Conservation (phyloP, 2,113 vertebrate genomes). For the Panthera uncia region DNA sequence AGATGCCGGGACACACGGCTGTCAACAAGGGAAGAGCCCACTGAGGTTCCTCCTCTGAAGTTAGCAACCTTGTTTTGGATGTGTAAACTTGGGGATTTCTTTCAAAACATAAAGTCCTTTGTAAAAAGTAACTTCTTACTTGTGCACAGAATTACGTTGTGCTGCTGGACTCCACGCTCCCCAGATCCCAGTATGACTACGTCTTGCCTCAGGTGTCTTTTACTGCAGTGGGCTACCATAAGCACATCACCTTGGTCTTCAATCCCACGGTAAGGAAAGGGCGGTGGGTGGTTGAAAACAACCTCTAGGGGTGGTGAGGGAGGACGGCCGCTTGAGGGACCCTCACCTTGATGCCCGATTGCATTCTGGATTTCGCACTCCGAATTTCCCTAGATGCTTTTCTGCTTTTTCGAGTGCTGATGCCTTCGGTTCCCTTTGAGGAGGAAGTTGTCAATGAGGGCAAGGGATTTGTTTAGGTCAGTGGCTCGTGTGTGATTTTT, state of each 20-base stretch:
- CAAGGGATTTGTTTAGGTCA: neutral
- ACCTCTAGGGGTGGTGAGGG: neutral
- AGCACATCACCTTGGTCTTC: slow-evolving; percentile 95
- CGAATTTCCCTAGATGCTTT: neutral
- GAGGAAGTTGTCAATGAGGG: neutral
- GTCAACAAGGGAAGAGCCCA: neutral
- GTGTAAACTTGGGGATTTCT: too few species aligned
- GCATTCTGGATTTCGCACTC: neutral
- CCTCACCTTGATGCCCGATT: neutral
- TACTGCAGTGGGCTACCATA: slow-evolving; percentile 93
- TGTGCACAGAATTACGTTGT: slow-evolving; percentile 91
- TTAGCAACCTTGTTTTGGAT: neutral
- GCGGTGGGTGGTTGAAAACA: too few species aligned
- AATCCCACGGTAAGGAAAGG: slow-evolving; percentile 91
- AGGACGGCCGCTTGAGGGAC: neutral
- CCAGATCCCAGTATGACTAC: slow-evolving; percentile 95
- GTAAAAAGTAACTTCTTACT: neutral
- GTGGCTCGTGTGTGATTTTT: neutral
- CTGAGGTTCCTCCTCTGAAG: neutral
- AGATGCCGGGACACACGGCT: accelerated
- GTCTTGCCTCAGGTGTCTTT: slow-evolving; percentile 95
- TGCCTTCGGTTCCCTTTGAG: neutral
- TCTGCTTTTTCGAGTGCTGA: neutral
- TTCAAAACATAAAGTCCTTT: neutral
- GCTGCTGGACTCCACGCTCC: slow-evolving; percentile 93